These are phyloP conservation scores for Oncopodura yosiiana DNA, from an alignment of 1,140 invertebrate species.

Conservation along the genomic window DNA sequence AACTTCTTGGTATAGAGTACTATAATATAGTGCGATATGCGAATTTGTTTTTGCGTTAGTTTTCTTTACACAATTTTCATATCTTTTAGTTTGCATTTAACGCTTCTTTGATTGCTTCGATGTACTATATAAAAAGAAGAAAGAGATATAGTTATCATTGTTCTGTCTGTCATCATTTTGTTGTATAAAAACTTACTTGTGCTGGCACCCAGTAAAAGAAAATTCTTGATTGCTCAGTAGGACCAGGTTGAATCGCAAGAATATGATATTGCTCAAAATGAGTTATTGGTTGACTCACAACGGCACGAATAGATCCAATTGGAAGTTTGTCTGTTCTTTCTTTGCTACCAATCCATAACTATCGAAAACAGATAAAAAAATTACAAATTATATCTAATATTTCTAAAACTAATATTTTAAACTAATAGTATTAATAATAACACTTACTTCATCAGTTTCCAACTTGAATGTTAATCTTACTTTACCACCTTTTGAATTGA, in stretches of 20 bases:
- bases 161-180: too few relatives aligned
- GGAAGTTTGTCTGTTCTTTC: conserved; percentile 86
- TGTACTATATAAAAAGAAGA: conserved; percentile 50
- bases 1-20: too few relatives aligned
- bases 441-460: conserved; percentile 54
- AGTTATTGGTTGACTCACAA: conserved; percentile 73
- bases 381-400: neutral
- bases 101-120: conserved; percentile 83
- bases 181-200: conserved; percentile 41
- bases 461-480: conserved; percentile 86
- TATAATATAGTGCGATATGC: neutral
- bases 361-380: conserved; percentile 40
- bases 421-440: neutral
- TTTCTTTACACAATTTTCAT: neutral
- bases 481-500: conserved; percentile 86
- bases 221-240: conserved; percentile 78
- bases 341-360: conserved; percentile 88
- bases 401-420: neutral
- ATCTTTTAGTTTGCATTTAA: too few relatives aligned
- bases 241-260: conserved; percentile 78
- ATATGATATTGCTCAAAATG: conserved; percentile 88
- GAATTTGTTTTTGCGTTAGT: neutral
- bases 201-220: conserved; percentile 94
- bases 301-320: conserved; percentile 80
- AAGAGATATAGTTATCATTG: neutral